Base-by-base conservation (phyloP, 2,888 invertebrate species). In the Caenorhabditis drosophilae region DNA sequence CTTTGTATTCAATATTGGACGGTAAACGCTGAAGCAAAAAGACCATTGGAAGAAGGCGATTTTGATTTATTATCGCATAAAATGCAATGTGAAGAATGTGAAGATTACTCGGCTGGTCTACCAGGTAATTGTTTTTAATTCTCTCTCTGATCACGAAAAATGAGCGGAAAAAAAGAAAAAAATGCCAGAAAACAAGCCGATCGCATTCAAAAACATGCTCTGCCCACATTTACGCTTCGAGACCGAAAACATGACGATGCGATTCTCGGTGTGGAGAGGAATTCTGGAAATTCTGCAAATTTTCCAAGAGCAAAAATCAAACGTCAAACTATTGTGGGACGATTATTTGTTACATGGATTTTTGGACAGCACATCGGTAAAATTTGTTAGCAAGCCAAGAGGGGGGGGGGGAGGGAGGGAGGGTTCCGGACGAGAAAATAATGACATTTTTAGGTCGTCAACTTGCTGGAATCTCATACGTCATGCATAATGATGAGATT, bases 181-280 rank as follows among this genome's bases (percentile, higher is more conserved):
- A n/a, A n/a, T n/a, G n/a, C n/a, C 27, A 11, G 31, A 27, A 9
- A 47, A 27, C 15, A 23, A 42, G 16, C 4, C 60, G 34, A 67
- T 82, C 15, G 73, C 73, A n/a, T 82, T 82, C 69, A 83, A 82
- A 54, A 82, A 83, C 54, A 73, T 79, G 46, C 59, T 82, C 7
- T 82, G 82, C 44, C 77, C 82, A 0, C 82, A 82, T 71, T 51
- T 82, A 12, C 63, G 72, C n/a, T 83, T 78, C 52, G 79, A 77
- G 16, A 67, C 60, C 9, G 70, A 72, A 26, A 70, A 63, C 3
- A 53, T 57, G 9, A 61, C 69, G 34, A 63, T 77, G 56, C 44
- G 70, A 35, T 80, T 83, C 60, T 75, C 76, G 38, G 59, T 82
- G 4, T 82, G 82, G 82, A 67, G 82, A 35, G 81, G 78, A 31